Conservation (phyloP, 2,797 vertebrate genomes). For the Coreius guichenoti region DNA sequence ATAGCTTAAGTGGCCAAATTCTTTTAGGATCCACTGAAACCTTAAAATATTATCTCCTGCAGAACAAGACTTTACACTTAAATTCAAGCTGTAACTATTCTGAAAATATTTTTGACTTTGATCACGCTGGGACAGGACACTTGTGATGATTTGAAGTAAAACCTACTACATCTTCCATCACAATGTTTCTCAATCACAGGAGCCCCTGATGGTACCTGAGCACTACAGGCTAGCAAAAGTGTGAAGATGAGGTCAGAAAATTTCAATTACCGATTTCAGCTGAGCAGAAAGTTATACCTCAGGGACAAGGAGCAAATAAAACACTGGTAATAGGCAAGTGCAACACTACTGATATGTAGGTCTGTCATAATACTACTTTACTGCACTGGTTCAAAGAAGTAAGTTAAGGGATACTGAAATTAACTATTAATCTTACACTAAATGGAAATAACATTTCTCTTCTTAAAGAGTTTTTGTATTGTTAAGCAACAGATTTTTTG, state of each 20-base stretch:
- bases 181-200: constrained; percentile 2
- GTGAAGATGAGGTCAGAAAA: constrained; percentile 30
- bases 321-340: constrained; percentile 12
- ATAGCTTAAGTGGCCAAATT: not conserved
- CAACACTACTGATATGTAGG: constrained; percentile 4
- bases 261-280: constrained; percentile 55
- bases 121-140: not conserved
- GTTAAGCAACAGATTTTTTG: not conserved
- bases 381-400: not conserved
- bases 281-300: constrained; percentile 54
- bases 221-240: not conserved
- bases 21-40: not conserved
- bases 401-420: not conserved
- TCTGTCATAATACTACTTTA: not conserved
- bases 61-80: not conserved
- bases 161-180: not conserved
- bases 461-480: not conserved
- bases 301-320: constrained; percentile 27
- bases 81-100: not conserved
- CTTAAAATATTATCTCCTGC: too few species aligned
- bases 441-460: not conserved
- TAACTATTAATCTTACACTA: not conserved
- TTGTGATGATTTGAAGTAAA: not conserved
- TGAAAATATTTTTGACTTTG: not conserved
- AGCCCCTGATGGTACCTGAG: constrained; percentile 4